phyloP scores from a whole-genome alignment of 1,140 invertebrate genomes.

The Camponotus pennsylvanicus region DNA sequence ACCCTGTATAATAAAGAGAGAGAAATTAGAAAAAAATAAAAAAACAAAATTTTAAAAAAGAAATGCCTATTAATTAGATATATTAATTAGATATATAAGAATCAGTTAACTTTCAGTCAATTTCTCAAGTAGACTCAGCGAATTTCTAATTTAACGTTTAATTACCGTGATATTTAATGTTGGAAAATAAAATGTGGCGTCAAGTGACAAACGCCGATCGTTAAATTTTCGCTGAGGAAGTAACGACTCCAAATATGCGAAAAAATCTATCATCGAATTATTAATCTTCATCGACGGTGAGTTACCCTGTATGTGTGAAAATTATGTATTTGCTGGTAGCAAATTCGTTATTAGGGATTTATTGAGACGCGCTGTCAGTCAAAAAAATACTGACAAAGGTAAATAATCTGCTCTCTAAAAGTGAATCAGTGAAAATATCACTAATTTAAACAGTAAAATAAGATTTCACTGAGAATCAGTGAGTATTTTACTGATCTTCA shows the following conservation, averaged over 20 bases:
- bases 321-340: slow-evolving; percentile 1
- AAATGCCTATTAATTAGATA: not conserved
- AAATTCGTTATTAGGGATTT: not conserved
- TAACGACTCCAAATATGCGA: slow-evolving; percentile 40
- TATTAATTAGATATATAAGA: not conserved
- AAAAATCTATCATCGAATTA: slow-evolving; percentile 36
- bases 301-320: slow-evolving; percentile 35
- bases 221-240: slow-evolving; percentile 14
- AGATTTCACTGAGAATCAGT: too few species aligned
- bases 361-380: not conserved
- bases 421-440: too few species aligned
- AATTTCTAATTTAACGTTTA: slow-evolving; percentile 19
- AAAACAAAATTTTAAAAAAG: not conserved
- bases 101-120: not conserved
- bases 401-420: too few species aligned
- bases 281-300: not conserved
- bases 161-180: slow-evolving; percentile 45
- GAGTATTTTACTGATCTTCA: too few species aligned
- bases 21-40: not conserved
- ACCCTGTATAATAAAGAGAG: not conserved
- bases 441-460: too few species aligned
- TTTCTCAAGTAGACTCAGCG: not conserved
- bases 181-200: slow-evolving; percentile 39
- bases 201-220: slow-evolving; percentile 6
- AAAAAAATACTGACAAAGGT: not conserved